A percentile compares a stretch with the other conserved stretches of the same genome.
phyloP scores from a whole-genome alignment of 2,797 vertebrate species.

The Eurystomus glaucurus region DNA sequence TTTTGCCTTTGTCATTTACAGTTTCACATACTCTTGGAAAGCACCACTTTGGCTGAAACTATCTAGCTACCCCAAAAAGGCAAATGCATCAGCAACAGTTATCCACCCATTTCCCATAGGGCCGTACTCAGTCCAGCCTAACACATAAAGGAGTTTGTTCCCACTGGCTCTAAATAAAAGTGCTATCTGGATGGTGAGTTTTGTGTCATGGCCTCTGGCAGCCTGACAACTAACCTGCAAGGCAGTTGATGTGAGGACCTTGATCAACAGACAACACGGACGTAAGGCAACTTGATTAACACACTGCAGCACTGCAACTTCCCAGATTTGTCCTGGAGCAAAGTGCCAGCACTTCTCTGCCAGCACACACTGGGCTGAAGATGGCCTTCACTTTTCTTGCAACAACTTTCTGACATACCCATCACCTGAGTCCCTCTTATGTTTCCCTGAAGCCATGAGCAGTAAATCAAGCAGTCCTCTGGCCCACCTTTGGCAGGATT shows the following conservation, averaged over 20 bases:
- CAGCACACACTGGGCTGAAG: background rate
- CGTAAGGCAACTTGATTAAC: background rate
- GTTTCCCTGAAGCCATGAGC: background rate
- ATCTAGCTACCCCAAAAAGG: background rate
- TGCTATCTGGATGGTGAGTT: background rate
- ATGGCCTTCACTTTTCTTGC: background rate
- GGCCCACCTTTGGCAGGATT: background rate
- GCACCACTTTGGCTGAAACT: background rate
- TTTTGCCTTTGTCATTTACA: background rate
- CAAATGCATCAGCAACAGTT: background rate
- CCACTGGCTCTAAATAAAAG: background rate
- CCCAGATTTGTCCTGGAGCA: background rate
- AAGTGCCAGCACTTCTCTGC: background rate
- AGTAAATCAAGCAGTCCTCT: background rate
- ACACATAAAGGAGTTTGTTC: background rate
- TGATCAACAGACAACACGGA: background rate
- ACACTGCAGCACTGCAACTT: background rate
- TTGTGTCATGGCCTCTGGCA: background rate
- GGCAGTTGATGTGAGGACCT: too few species aligned
- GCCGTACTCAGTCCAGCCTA: background rate
- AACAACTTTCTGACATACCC: background rate
- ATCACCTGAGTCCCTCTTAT: background rate
- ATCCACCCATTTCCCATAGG: background rate
- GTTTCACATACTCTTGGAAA: background rate
- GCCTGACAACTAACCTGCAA: background rate